A percentile compares a stretch with the other conserved stretches of the same genome.
Evolutionary conservation across 2,888 invertebrate species (phyloP).

Genomic region (Hydraecia micacea): DNA sequence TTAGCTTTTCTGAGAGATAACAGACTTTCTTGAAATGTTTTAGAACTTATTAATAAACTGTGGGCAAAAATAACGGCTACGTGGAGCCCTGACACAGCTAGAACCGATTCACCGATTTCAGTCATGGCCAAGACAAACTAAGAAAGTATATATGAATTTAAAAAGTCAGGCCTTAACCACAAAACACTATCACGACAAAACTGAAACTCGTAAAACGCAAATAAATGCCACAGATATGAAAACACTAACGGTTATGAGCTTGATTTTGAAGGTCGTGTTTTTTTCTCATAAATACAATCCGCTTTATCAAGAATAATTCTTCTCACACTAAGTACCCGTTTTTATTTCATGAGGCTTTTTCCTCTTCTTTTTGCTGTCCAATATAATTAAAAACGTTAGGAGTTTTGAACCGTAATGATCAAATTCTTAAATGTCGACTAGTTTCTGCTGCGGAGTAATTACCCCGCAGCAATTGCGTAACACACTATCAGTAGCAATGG

Average conservation of each 20-base stretch:
- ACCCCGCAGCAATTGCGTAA: no score
- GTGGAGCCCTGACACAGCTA: no score
- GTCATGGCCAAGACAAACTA: no score
- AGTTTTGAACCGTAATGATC: background rate
- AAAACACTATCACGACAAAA: background rate
- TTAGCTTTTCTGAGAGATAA: slow-evolving; percentile 15
- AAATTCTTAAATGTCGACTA: slow-evolving; percentile 15
- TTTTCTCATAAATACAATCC: background rate
- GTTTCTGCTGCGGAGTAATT: slow-evolving; percentile 10
- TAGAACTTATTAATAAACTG: background rate
- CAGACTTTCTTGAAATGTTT: slow-evolving; percentile 5
- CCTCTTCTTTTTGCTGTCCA: background rate
- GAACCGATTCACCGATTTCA: no score
- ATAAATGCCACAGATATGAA: background rate
- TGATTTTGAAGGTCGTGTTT: background rate
- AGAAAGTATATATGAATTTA: no score
- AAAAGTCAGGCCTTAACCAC: no score
- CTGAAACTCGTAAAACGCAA: background rate
- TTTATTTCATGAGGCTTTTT: background rate
- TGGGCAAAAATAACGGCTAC: no score
- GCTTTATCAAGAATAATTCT: background rate
- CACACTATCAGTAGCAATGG: no score
- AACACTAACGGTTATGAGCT: background rate
- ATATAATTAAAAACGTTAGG: background rate
- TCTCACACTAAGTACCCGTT: background rate